These are phyloP conservation scores for Drosophila stalkeri DNA, from an alignment of 2,888 invertebrate species.

Conservation along the genomic window DNA sequence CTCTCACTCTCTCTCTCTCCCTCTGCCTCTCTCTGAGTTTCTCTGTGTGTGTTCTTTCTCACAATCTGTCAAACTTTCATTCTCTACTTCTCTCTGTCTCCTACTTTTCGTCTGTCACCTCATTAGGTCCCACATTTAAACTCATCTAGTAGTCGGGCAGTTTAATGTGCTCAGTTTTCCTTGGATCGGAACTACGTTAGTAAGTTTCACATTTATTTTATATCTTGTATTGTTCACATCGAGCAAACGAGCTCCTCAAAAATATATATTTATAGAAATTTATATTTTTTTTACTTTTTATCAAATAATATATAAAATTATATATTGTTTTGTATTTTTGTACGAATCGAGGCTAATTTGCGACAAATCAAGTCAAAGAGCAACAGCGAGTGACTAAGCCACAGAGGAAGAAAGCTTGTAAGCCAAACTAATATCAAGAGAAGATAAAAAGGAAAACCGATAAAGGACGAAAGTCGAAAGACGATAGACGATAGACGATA, in stretches of 20 bases:
- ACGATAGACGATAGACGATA: background rate
- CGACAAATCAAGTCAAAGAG: background rate
- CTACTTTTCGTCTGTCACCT: background rate
- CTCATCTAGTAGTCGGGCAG: background rate
- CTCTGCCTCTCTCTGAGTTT: too few relatives aligned
- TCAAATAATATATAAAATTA: background rate
- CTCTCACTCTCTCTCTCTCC: background rate
- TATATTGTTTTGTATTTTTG: background rate
- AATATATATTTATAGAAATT: background rate
- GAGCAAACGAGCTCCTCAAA: conserved; percentile 16
- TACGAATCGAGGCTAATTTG: background rate
- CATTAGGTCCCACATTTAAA: too few relatives aligned
- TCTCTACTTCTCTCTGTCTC: background rate
- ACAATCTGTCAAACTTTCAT: background rate
- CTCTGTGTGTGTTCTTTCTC: background rate
- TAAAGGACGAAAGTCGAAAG: background rate
- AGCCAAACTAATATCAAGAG: background rate
- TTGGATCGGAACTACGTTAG: background rate
- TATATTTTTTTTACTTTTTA: conserved; percentile 18
- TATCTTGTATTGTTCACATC: conserved; percentile 83
- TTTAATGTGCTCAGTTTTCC: background rate
- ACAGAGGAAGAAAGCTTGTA: too few relatives aligned
- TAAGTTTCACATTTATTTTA: conserved; percentile 85
- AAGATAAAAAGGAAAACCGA: background rate
- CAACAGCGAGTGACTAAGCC: background rate